Conservation (phyloP, 2,797 vertebrate genomes). For the Heteromormyrus szaboi region DNA sequence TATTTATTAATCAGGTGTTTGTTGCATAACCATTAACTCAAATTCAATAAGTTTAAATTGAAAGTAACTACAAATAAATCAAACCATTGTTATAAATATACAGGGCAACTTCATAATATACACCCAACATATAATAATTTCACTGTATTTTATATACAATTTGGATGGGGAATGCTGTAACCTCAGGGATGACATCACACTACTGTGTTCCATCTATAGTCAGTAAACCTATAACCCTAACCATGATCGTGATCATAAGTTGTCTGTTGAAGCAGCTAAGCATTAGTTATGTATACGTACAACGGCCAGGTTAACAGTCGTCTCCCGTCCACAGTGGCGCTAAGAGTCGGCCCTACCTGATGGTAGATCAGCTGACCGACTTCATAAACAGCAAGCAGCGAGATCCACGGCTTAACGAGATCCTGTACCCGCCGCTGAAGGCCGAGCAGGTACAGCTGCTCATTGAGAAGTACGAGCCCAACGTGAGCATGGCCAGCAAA, state of each 20-base stretch:
- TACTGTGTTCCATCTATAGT: neutral
- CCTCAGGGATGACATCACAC: neutral
- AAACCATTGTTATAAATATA: neutral
- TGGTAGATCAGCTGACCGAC: slow-evolving; percentile 77
- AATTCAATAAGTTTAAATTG: neutral
- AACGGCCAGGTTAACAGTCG: neutral
- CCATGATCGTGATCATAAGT: neutral
- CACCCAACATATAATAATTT: neutral
- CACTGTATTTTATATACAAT: neutral
- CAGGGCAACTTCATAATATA: neutral
- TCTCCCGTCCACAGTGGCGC: slow-evolving; percentile 64
- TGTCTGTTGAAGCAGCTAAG: neutral
- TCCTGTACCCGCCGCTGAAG: slow-evolving; percentile 77
- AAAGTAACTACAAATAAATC: neutral
- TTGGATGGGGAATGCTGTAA: neutral
- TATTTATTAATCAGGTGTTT: neutral
- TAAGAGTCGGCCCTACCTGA: slow-evolving; percentile 79
- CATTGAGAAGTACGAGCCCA: slow-evolving; percentile 79
- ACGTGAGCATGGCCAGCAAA: slow-evolving; percentile 76
- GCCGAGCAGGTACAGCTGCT: slow-evolving; percentile 73
- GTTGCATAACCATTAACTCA: neutral
- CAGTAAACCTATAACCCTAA: neutral
- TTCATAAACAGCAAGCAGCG: slow-evolving; percentile 78
- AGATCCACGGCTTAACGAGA: slow-evolving; percentile 81
- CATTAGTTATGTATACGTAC: neutral